These are phyloP conservation scores for Lypha dubia DNA, from an alignment of 2,888 invertebrate species.

Conservation along the genomic window DNA sequence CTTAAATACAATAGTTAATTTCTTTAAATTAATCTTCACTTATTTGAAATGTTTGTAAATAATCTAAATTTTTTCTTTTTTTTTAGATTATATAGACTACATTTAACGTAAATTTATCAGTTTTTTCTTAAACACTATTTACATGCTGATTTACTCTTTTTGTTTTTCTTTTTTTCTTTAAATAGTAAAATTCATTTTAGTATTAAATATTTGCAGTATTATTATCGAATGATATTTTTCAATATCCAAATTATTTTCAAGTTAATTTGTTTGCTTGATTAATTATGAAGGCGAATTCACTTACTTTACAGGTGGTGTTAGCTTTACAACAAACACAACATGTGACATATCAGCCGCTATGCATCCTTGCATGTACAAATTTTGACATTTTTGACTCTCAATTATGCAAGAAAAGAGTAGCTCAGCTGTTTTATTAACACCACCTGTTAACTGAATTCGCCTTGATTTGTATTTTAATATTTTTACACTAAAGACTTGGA, in stretches of 20 bases:
- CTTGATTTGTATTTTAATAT: too few species aligned
- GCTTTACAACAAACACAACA: too few species aligned
- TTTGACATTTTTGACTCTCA: too few species aligned
- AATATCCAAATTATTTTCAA: constrained; percentile 34
- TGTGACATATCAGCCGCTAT: too few species aligned
- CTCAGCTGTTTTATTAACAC: too few species aligned
- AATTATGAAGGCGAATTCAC: too few species aligned
- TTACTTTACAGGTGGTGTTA: too few species aligned
- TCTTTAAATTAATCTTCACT: neutral
- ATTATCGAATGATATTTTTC: constrained; percentile 25
- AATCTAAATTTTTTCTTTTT: constrained; percentile 73
- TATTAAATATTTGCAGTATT: constrained; percentile 22
- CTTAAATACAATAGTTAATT: constrained; percentile 39
- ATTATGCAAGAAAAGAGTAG: too few species aligned
- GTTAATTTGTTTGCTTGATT: constrained; percentile 7
- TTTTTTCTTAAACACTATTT: constrained; percentile 69
- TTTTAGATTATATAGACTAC: constrained; percentile 68
- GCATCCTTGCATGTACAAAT: too few species aligned
- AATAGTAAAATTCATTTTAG: constrained; percentile 14
- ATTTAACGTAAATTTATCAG: constrained; percentile 67
- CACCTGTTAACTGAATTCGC: too few species aligned
- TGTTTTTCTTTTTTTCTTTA: too few species aligned
- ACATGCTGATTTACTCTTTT: constrained; percentile 52
- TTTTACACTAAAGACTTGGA: constrained; percentile 50
- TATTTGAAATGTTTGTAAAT: constrained; percentile 48